Conservation (phyloP, 2,888 invertebrate species). For the Melitaea athalia region DNA sequence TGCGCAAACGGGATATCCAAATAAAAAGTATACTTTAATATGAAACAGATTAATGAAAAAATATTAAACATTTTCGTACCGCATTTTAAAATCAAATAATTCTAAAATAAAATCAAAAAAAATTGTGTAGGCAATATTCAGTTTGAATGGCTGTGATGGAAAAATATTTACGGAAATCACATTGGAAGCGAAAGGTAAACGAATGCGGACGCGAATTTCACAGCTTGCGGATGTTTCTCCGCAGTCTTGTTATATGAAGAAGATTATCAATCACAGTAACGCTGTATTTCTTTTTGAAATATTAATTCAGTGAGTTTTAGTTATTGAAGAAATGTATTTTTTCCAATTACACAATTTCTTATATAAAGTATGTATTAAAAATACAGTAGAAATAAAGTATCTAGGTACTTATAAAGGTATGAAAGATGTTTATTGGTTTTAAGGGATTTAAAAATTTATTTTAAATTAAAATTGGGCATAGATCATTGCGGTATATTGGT, state of each 20-base stretch:
- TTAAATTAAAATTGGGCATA: too few relatives aligned
- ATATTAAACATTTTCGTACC: neutral
- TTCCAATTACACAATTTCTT: too few relatives aligned
- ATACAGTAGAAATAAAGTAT: neutral
- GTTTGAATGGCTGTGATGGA: constrained; percentile 1
- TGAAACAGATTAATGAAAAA: too few relatives aligned
- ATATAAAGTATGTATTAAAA: neutral
- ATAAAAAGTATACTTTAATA: too few relatives aligned
- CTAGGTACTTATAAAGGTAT: too few relatives aligned
- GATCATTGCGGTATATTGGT: too few relatives aligned
- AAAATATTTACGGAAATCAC: constrained; percentile 15
- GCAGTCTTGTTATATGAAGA: neutral
- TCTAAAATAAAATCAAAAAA: neutral
- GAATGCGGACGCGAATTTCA: neutral
- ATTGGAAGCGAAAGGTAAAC: neutral
- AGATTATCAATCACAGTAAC: neutral
- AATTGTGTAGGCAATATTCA: too few relatives aligned
- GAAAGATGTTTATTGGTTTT: too few relatives aligned
- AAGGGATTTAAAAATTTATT: too few relatives aligned
- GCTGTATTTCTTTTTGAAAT: neutral
- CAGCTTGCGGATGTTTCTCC: neutral
- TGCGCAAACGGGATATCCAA: too few relatives aligned
- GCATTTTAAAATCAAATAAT: neutral
- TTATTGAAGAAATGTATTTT: too few relatives aligned
- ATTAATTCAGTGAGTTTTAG: too few relatives aligned